Base-by-base conservation (phyloP, 2,888 invertebrate species). In the Bombylius major region DNA sequence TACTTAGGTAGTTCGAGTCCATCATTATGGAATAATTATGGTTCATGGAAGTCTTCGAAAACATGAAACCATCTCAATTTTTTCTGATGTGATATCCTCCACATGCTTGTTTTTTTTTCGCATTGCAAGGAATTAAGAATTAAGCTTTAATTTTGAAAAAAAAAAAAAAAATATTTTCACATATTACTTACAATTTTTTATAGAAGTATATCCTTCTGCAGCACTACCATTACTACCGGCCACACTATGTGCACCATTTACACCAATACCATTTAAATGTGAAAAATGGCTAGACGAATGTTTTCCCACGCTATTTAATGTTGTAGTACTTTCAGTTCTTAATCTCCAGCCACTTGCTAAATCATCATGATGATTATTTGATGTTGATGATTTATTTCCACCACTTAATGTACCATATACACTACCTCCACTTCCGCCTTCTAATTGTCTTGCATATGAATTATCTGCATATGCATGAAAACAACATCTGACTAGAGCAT, bases 391-490 rank as follows among this genome's bases (percentile, higher is more conserved):
- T 66, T 66, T 75, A 63, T 71, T 75, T 60, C 66, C 68, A 72
- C 65, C 63, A 71, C 81, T 72, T 13, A 77, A 65, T 39, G 78
- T 77, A 11, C 77, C 77, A 61, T 77, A 77, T 39, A 75, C 73
- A 32, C 72, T 69, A 39, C 70, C 70, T 34, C 70, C 70, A 75
- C 73, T 75, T 62, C 81, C 83, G 11, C 82, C 82, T 68, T 86
- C 85, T 64, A 89, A 77, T 62, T 89, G 87, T 66, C 87, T 87
- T 50, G 90, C 94, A 72, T 94, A 94, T 62, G 91, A 92, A 65
- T 91, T 92, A 73, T 96, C 96, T 1, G 95, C 95, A 75, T 96
- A 97, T 52, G 96, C 94, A 77, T 96, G 96, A 76, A 97, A 97
- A 76, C 95, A 96, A 75, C 95, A 95, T 65, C 94, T 82, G 61